Evolutionary conservation across 2,113 vertebrate genomes (phyloP).

Genomic region (Catharus fuscescens): DNA sequence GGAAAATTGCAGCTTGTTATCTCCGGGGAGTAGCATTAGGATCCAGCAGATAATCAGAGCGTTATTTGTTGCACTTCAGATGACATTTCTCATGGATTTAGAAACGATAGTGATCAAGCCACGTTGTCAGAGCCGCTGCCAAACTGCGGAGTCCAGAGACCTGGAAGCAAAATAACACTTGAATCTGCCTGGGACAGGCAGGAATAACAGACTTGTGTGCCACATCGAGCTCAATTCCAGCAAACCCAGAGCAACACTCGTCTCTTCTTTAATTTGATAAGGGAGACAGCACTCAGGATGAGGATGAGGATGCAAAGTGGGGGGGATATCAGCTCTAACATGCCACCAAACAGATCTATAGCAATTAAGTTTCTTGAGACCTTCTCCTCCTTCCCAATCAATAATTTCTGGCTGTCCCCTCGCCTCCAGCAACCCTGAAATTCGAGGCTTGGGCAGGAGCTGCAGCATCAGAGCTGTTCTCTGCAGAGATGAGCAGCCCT

Average conservation of each 20-base stretch:
- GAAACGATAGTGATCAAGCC: slow-evolving; percentile 7
- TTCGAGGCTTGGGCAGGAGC: neutral
- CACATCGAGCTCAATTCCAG: neutral
- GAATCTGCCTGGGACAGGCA: neutral
- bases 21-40: slow-evolving; percentile 61
- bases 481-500: fast-evolving
- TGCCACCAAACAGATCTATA: neutral
- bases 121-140: neutral
- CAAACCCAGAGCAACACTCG: neutral
- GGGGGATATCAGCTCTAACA: neutral
- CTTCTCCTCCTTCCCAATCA: neutral
- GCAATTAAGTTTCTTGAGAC: neutral
- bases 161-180: neutral
- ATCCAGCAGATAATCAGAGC: slow-evolving; percentile 53
- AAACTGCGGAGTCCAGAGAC: neutral
- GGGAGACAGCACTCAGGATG: neutral
- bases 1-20: slow-evolving; percentile 62
- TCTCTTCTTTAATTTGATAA: neutral
- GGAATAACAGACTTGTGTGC: neutral
- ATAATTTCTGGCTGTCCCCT: neutral
- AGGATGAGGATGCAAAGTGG: neutral
- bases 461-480: neutral
- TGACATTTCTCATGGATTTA: slow-evolving; percentile 38
- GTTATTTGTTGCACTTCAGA: slow-evolving; percentile 66
- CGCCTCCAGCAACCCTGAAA: neutral